Percentiles rank a stretch among this genome's conserved stretches.
These are phyloP conservation scores for Tragelaphus buxtoni DNA, from an alignment of 2,113 vertebrate species.

Conservation along the genomic window DNA sequence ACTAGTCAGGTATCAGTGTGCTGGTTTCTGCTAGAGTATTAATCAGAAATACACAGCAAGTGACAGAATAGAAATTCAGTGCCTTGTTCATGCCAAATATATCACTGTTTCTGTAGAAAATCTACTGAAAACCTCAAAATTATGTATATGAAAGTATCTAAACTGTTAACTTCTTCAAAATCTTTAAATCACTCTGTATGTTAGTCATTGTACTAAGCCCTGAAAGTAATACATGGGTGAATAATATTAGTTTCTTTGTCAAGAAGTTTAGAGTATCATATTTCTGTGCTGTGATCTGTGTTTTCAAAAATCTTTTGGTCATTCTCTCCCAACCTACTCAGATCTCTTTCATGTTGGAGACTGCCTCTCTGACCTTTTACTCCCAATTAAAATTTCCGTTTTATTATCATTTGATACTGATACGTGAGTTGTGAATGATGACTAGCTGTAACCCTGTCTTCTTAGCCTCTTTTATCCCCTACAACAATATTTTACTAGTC, in stretches of 20 bases:
- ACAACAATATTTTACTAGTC: background rate
- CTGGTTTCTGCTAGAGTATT: background rate
- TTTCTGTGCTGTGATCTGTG: background rate
- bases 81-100: background rate
- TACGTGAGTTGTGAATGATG: background rate
- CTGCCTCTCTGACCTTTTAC: background rate
- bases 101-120: background rate
- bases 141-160: background rate
- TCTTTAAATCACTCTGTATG: background rate
- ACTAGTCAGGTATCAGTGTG: background rate
- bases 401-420: background rate
- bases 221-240: background rate
- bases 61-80: background rate
- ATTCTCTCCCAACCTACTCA: background rate
- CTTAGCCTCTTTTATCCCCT: background rate
- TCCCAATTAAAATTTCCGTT: background rate
- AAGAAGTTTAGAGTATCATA: background rate
- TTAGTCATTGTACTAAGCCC: background rate
- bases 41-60: background rate
- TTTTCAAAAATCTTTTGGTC: background rate
- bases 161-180: background rate
- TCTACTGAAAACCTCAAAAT: background rate
- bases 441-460: background rate
- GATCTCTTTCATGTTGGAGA: background rate
- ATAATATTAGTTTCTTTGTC: background rate